Evolutionary conservation across 2,113 vertebrate species (phyloP).

Genomic region (Paradoxurus hermaphroditus): DNA sequence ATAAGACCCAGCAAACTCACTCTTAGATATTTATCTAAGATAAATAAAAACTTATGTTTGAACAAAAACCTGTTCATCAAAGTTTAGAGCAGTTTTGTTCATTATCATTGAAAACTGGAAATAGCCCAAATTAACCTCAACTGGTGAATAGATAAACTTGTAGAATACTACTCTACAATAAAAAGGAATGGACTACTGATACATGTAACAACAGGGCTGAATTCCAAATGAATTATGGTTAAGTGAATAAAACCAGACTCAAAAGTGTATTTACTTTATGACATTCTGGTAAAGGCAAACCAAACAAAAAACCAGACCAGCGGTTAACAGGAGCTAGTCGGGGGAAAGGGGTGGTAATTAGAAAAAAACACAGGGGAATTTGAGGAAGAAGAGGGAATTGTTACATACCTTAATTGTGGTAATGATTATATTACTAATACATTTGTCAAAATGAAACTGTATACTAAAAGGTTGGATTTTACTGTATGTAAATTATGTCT

Average conservation of each 20-base stretch:
- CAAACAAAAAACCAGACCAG: not conserved
- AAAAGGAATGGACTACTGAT: not conserved
- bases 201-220: not conserved
- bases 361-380: not conserved
- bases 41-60: not conserved
- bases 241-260: not conserved
- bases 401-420: not conserved
- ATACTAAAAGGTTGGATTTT: not conserved
- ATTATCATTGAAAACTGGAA: not conserved
- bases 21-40: not conserved
- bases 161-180: not conserved
- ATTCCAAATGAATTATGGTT: not conserved
- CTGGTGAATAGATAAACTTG: not conserved
- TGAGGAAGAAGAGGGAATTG: not conserved
- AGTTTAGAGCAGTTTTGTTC: not conserved
- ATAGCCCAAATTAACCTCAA: not conserved
- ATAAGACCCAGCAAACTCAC: not conserved
- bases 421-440: not conserved
- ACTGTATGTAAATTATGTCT: not conserved
- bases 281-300: not conserved
- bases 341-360: too few species aligned
- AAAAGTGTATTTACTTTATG: not conserved
- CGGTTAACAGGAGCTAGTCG: not conserved
- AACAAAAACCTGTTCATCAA: not conserved
- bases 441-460: not conserved